Conservation (phyloP, 2,113 vertebrate genomes). For the Ameiurus melas region DNA sequence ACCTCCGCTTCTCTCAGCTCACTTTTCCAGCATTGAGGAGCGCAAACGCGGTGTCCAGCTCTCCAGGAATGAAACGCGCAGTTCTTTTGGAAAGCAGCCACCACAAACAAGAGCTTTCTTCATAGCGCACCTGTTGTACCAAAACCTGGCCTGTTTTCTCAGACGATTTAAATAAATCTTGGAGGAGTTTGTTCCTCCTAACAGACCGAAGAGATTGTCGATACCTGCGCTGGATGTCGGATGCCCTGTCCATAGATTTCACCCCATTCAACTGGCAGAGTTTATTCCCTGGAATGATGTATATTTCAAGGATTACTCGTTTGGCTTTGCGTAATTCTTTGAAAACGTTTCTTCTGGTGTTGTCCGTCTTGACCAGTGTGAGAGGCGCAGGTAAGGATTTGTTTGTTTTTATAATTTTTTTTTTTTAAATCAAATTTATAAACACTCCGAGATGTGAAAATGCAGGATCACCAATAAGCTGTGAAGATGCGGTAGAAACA, state of each 20-base stretch:
- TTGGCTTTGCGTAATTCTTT: constrained; percentile 44
- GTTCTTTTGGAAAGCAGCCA: constrained; percentile 45
- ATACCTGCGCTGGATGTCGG: constrained; percentile 48
- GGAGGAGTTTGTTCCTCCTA: constrained; percentile 16
- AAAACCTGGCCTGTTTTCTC: not conserved
- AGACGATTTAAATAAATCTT: not conserved
- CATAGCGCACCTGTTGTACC: constrained; percentile 49
- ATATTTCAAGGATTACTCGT: constrained; percentile 48
- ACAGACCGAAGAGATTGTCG: not conserved
- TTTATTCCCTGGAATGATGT: constrained; percentile 51
- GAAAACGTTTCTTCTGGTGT: constrained; percentile 47
- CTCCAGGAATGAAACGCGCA: constrained; percentile 53
- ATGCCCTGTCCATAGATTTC: constrained; percentile 49
- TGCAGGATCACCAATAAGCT: not conserved
- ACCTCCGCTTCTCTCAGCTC: constrained; percentile 32
- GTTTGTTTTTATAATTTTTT: not conserved
- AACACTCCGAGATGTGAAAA: not conserved
- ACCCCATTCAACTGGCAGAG: constrained; percentile 20
- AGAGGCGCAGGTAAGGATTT: constrained; percentile 64
- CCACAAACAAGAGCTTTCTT: constrained; percentile 30
- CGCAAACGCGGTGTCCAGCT: constrained; percentile 29
- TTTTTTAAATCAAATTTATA: no score
- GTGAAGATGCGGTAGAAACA: not conserved
- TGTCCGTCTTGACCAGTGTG: constrained; percentile 47
- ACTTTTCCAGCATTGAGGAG: constrained; percentile 39